A percentile compares a stretch with the other conserved stretches of the same genome.
These are phyloP conservation scores for Trichopria drosophilae DNA, from an alignment of 2,888 invertebrate species.

Conservation along the genomic window DNA sequence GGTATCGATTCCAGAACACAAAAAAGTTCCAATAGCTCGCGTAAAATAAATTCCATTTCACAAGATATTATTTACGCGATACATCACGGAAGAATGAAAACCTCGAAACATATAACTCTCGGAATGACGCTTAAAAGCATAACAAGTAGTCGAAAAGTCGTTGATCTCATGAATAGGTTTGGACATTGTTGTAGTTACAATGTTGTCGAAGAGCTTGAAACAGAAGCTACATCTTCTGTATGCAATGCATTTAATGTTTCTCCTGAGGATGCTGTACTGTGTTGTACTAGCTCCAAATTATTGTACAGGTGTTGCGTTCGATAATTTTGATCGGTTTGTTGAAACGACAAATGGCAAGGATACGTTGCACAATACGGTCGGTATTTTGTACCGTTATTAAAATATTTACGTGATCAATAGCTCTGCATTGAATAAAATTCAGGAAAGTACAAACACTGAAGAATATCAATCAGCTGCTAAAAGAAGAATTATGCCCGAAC, in stretches of 20 bases:
- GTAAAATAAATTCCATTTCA: neutral
- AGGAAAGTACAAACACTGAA: no score
- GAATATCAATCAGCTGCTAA: no score
- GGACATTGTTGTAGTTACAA: slow-evolving; percentile 6
- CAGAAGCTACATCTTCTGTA: slow-evolving; percentile 30
- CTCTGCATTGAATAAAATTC: no score
- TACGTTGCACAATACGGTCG: slow-evolving; percentile 40
- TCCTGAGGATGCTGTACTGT: neutral
- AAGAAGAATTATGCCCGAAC: neutral
- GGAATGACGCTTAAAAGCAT: slow-evolving; percentile 15
- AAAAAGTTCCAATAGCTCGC: neutral
- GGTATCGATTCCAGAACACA: neutral
- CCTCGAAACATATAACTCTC: slow-evolving; percentile 15
- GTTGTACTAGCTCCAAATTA: no score
- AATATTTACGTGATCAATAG: no score
- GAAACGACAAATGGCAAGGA: slow-evolving; percentile 40
- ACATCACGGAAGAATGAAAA: slow-evolving; percentile 15
- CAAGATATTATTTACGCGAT: slow-evolving; percentile 17
- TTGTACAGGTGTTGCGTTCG: slow-evolving; percentile 33
- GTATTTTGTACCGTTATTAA: slow-evolving; percentile 39
- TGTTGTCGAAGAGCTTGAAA: slow-evolving; percentile 30
- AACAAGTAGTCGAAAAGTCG: slow-evolving; percentile 16
- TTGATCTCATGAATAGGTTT: slow-evolving; percentile 8
- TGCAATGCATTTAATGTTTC: neutral
- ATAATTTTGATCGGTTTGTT: slow-evolving; percentile 41